Base-by-base conservation (phyloP, 2,888 invertebrate species). In the Scaptomyza parva region DNA sequence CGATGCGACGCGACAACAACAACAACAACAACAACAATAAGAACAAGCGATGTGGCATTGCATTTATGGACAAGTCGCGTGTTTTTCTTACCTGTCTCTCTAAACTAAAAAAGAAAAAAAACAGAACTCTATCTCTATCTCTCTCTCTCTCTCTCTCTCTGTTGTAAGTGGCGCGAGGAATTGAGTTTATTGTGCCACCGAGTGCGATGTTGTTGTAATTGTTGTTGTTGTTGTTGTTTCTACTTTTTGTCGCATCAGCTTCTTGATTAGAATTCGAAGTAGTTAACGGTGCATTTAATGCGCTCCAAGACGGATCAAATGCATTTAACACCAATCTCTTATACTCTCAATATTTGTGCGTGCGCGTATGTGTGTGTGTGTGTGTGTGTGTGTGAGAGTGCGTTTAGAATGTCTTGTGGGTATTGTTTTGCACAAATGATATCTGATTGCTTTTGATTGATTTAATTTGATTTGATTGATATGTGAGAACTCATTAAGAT, bases 221-320 rank as follows among this genome's bases (percentile, higher is more conserved):
- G 12, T 12, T 45, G 28, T 28, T 28, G 45, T 17, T 45, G 45
- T 28, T 28, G 45, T 28, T 26, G 24, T 26, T 44, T 26, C 20
- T 26, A n/a, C 12, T 30, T 28, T 33, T 82, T 83, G 86, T 86
- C 88, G 81, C 86, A 86, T 76, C 70, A 69, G 72, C 79, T 86
- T 85, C 79, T 86, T 85, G 85, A 85, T 85, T 85, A 84, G 81
- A 86, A 86, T 86, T 86, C 76, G 78, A 84, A 75, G 78, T 73
- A 81, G 88, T 78, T 86, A 86, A 86, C 85, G 85, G 85, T 84
- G 73, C 63, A 86, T 88, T 85, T 84, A 88, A 86, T 81, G 84
- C 78, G 66, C 72, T 83, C 69, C 71, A 67, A 86, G 81, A 82
- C 78, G 76, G 78, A 86, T 86, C 84, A 80, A 72, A 79, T 86